These are phyloP conservation scores for Vombatus ursinus DNA, from an alignment of 2,113 vertebrate species.

Conservation along the genomic window DNA sequence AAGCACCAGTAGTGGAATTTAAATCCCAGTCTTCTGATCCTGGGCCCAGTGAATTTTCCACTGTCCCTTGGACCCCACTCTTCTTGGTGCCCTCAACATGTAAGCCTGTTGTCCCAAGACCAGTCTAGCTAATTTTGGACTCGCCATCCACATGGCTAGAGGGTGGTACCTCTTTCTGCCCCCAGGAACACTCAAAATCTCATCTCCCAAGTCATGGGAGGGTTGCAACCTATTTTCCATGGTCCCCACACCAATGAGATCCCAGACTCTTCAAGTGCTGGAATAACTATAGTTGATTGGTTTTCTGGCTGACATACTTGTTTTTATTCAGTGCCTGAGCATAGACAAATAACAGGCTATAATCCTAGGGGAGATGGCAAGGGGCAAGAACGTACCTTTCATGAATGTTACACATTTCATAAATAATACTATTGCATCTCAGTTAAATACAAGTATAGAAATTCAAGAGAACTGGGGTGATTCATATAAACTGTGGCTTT, in stretches of 20 bases:
- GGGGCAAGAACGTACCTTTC: conserved; percentile 9
- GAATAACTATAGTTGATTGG: not conserved
- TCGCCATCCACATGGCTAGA: not conserved
- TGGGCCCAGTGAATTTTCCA: not conserved
- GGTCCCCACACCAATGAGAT: not conserved
- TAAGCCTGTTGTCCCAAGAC: not conserved
- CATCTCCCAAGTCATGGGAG: not conserved
- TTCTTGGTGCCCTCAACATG: no score
- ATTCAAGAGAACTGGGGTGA: not conserved
- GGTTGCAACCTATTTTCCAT: not conserved
- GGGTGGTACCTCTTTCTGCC: not conserved
- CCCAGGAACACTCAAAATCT: not conserved
- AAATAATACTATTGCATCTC: conserved; percentile 22
- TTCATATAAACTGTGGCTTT: not conserved
- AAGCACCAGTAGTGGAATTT: not conserved
- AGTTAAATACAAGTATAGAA: conserved; percentile 1
- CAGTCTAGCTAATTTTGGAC: not conserved
- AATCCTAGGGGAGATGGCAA: not conserved
- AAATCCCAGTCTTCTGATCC: not conserved
- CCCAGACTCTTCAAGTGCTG: not conserved
- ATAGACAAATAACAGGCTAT: not conserved
- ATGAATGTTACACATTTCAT: not conserved
- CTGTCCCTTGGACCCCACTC: not conserved
- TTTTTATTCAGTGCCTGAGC: not conserved
- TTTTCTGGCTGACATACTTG: not conserved